Evolutionary conservation across 2,113 vertebrate genomes (phyloP).

Genomic region (Scytalopus superciliaris): DNA sequence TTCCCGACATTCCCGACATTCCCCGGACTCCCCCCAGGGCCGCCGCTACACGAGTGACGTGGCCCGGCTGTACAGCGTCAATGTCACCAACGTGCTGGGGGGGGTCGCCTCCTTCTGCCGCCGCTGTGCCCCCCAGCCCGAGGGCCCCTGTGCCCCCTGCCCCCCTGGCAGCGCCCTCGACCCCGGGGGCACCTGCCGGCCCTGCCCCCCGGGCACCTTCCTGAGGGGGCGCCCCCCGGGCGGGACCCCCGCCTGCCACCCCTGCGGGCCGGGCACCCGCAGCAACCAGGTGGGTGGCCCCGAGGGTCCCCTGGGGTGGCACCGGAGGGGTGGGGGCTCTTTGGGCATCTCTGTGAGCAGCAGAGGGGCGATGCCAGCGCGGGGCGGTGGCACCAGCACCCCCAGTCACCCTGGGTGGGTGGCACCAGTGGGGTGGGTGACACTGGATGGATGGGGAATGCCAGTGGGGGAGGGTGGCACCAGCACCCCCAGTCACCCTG

Average conservation of each 20-base stretch:
- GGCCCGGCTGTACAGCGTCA: slow-evolving; percentile 91
- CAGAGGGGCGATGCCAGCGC: no score
- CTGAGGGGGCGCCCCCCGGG: slow-evolving; percentile 79
- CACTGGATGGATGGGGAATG: no score
- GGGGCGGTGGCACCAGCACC: no score
- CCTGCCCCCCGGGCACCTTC: slow-evolving; percentile 80
- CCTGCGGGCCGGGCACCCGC: slow-evolving; percentile 85
- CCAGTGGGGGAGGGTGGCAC: no score
- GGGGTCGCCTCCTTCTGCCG: slow-evolving; percentile 90
- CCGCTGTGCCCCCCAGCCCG: slow-evolving; percentile 77
- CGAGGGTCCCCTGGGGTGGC: no score
- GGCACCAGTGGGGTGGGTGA: no score
- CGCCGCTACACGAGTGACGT: slow-evolving; percentile 83
- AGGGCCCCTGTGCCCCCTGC: slow-evolving; percentile 83
- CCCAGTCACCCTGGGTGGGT: no score
- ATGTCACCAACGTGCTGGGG: slow-evolving; percentile 85
- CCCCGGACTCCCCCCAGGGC: slow-evolving; percentile 76
- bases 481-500: no score
- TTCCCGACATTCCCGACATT: no score
- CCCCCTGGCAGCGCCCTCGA: slow-evolving; percentile 83
- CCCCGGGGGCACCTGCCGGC: slow-evolving; percentile 74
- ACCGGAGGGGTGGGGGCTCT: no score
- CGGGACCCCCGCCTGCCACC: slow-evolving; percentile 77
- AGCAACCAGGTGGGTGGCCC: slow-evolving; percentile 79
- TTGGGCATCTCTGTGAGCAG: no score